Percentiles rank a stretch among this genome's conserved stretches.
These are phyloP conservation scores for Xanthorhoe designata DNA, from an alignment of 2,888 invertebrate species.

Conservation along the genomic window DNA sequence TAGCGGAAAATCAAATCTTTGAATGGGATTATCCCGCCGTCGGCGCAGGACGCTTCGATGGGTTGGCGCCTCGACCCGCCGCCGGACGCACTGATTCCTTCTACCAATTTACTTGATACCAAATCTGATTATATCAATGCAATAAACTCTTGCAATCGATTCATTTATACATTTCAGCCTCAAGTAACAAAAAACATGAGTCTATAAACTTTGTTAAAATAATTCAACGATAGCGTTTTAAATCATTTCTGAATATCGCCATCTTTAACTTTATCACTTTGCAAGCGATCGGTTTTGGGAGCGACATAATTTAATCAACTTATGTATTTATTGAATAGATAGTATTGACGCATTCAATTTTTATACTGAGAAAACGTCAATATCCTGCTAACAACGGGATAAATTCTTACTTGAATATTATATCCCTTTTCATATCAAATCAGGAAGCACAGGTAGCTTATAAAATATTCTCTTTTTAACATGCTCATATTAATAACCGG, in stretches of 20 bases:
- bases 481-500: slow-evolving; percentile 25
- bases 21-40: slow-evolving; percentile 78
- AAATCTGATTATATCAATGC: slow-evolving; percentile 30
- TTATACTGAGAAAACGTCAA: too few relatives aligned
- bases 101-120: slow-evolving; percentile 40
- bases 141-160: slow-evolving; percentile 14
- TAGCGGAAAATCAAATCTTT: slow-evolving; percentile 84
- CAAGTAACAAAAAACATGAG: not conserved
- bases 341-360: too few relatives aligned
- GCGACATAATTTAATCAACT: slow-evolving; percentile 39
- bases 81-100: slow-evolving; percentile 45
- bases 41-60: slow-evolving; percentile 57
- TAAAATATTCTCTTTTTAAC: slow-evolving; percentile 35
- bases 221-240: not conserved
- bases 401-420: slow-evolving; percentile 36
- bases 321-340: slow-evolving; percentile 49
- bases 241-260: slow-evolving; percentile 28
- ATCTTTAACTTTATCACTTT: slow-evolving; percentile 23
- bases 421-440: slow-evolving; percentile 29
- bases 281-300: slow-evolving; percentile 22
- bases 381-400: slow-evolving; percentile 9
- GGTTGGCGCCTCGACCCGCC: slow-evolving; percentile 52
- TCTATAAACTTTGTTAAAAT: not conserved
- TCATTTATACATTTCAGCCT: not conserved
- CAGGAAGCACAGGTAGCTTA: slow-evolving; percentile 28